These are phyloP conservation scores for Plestiodon gilberti DNA, from an alignment of 2,113 vertebrate species.

Conservation along the genomic window DNA sequence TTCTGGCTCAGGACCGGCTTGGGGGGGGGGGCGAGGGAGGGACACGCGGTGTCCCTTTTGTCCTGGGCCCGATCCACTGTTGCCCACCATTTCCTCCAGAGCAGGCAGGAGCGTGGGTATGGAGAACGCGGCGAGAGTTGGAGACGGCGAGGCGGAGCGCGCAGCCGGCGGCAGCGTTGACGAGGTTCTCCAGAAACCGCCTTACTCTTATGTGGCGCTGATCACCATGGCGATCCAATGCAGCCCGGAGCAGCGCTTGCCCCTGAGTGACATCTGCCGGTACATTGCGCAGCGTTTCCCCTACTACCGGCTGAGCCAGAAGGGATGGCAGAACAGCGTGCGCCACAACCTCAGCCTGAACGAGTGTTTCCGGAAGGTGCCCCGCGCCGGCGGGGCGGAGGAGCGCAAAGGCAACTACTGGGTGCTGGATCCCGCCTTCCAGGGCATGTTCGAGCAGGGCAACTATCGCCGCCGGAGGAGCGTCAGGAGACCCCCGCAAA, in stretches of 20 bases:
- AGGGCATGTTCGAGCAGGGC: constrained; percentile 80
- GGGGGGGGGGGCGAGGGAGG: too few species aligned
- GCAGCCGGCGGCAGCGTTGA: not conserved
- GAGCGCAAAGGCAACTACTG: constrained; percentile 78
- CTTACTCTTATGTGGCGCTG: constrained; percentile 83
- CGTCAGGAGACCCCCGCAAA: constrained; percentile 68
- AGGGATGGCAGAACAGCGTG: constrained; percentile 85
- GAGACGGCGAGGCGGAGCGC: too few species aligned
- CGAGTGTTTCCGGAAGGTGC: constrained; percentile 81
- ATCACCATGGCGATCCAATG: constrained; percentile 86
- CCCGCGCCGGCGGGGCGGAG: constrained; percentile 58
- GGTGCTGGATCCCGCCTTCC: constrained; percentile 80
- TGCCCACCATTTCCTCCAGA: not conserved
- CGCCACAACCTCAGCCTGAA: constrained; percentile 87
- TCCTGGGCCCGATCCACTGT: not conserved
- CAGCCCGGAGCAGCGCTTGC: constrained; percentile 74
- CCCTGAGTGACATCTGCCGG: constrained; percentile 82
- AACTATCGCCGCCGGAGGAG: constrained; percentile 77
- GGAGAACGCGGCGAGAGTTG: not conserved
- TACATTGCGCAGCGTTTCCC: constrained; percentile 81
- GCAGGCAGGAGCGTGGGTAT: not conserved
- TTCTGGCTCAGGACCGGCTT: not conserved
- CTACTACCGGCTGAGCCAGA: constrained; percentile 78
- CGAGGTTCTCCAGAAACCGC: constrained; percentile 71
- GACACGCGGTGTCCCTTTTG: rapidly evolving